Base-by-base conservation (phyloP, 2,113 vertebrate species). In the Trichechus manatus region DNA sequence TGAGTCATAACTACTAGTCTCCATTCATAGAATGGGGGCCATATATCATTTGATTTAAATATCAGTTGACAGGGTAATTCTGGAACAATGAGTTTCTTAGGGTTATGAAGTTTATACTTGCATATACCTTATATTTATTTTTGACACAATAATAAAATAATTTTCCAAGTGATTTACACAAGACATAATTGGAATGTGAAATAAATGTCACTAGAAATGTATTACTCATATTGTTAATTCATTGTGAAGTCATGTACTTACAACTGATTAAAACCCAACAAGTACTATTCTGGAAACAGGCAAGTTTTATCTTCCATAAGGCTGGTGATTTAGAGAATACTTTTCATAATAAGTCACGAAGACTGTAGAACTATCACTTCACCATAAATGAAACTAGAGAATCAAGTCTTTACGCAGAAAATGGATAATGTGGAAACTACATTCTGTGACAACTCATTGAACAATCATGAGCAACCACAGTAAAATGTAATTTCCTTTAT, bases 381-480 rank as follows among this genome's bases (percentile, higher is more conserved):
- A 92, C 94, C 93, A 56, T 97, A 97, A 97, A 75, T 97, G 95
- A 97, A 97, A 95, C 39, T 90, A 96, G 80, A 22, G 75, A 98
- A 96, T 95, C 89, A 82, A 96, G 96, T 96, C 70, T 13, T 63
- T 91, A 91, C 33, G 84, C 61, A 82, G 84, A 97, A 97, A 97
- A 98, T 84, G 90, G 83, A 59, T 97, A 94, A 96, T 93, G 88
- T 92, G 89, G 89, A 98, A 98, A 97, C 97, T 96, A 87, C 70
- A 92, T 98, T 97, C 88, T 91, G 94, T 89, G 97, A 97, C 96
- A 96, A 90, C 86, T 97, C 72, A 96, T 87, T 98, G 95, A 95
- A 97, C 66, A 95, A 87, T 97, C 95, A 96, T 77, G 96, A 97
- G 72, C 96, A 95, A 70, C 89, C 84, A 94, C 95, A 95, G 95